These are phyloP conservation scores for Allygus modestus DNA, from an alignment of 2,888 invertebrate genomes.

Conservation along the genomic window DNA sequence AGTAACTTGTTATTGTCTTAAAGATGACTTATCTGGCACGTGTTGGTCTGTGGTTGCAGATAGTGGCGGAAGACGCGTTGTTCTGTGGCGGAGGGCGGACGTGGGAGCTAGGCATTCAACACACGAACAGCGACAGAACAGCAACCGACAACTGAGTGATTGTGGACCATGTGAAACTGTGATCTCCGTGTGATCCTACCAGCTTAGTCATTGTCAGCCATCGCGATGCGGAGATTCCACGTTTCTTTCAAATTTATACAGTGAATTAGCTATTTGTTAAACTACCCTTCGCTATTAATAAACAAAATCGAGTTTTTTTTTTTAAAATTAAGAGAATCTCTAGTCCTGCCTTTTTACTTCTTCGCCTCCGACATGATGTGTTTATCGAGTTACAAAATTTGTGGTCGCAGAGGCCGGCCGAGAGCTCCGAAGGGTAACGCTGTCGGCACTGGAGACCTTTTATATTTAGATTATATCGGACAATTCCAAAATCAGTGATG, in stretches of 20 bases:
- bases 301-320: slow-evolving; percentile 66
- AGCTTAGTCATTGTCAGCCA: slow-evolving; percentile 16
- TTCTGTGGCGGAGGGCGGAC: slow-evolving; percentile 65
- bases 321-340: slow-evolving; percentile 68
- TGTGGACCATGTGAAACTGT: slow-evolving; percentile 59
- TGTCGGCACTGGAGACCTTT: slow-evolving; percentile 68
- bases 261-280: slow-evolving; percentile 55
- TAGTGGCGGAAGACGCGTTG: slow-evolving; percentile 60
- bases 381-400: slow-evolving; percentile 45
- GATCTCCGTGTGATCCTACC: slow-evolving; percentile 47
- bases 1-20: too few species aligned
- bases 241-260: slow-evolving; percentile 58
- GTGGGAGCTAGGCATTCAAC: slow-evolving; percentile 67
- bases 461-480: slow-evolving; percentile 66
- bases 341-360: slow-evolving; percentile 70
- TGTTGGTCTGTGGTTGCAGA: slow-evolving; percentile 58
- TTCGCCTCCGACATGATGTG: slow-evolving; percentile 57
- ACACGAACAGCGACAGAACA: slow-evolving; percentile 68
- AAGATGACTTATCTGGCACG: too few species aligned
- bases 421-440: slow-evolving; percentile 58
- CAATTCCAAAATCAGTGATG: slow-evolving; percentile 62
- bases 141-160: slow-evolving; percentile 59
- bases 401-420: slow-evolving; percentile 25
- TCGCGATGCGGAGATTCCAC: slow-evolving; percentile 32
- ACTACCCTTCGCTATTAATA: slow-evolving; percentile 61